phyloP scores from a whole-genome alignment of 2,797 vertebrate species.

The Artibeus jamaicensis region DNA sequence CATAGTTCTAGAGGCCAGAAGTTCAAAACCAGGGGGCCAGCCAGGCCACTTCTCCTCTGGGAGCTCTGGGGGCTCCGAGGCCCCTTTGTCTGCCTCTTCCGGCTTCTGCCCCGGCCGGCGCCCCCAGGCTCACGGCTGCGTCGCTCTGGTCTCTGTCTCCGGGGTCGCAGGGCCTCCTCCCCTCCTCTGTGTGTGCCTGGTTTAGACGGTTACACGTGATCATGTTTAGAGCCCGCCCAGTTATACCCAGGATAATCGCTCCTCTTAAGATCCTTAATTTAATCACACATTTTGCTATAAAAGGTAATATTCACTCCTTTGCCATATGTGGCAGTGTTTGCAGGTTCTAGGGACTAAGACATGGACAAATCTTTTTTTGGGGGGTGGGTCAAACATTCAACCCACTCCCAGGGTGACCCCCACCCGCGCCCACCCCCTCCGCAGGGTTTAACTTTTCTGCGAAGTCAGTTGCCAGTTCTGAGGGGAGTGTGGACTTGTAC shows the following conservation, averaged over 20 bases:
- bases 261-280: background rate
- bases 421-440: background rate
- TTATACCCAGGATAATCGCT: background rate
- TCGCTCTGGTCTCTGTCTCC: background rate
- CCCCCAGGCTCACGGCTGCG: background rate
- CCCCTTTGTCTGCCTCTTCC: background rate
- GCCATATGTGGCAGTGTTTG: background rate
- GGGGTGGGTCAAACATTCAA: background rate
- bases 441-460: constrained; percentile 86
- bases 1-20: background rate
- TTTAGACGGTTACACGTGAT: background rate
- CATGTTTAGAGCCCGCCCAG: background rate
- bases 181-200: background rate
- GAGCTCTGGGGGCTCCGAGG: background rate
- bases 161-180: background rate
- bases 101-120: background rate
- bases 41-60: background rate
- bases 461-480: constrained; percentile 71
- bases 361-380: background rate
- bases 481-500: constrained; percentile 81
- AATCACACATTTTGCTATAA: background rate
- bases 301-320: background rate
- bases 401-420: background rate
- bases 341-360: background rate
- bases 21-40: background rate